Evolutionary conservation across 2,888 invertebrate genomes (phyloP).

Genomic region (Colostygia pectinataria): DNA sequence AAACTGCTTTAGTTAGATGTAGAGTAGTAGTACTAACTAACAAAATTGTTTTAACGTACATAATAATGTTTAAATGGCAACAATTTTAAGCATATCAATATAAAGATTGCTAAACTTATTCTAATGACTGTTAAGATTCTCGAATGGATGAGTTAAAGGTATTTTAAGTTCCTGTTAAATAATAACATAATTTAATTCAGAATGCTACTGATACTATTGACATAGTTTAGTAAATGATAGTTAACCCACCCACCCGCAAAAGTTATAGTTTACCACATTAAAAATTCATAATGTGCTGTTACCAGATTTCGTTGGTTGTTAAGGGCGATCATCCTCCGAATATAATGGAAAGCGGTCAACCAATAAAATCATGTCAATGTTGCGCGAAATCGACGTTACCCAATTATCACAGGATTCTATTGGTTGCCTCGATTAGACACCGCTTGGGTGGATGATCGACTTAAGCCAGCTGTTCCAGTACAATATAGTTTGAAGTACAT

Average conservation of each 20-base stretch:
- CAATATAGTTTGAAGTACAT: too few species aligned
- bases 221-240: constrained; percentile 23
- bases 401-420: too few species aligned
- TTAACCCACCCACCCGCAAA: constrained; percentile 24
- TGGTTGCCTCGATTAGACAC: too few species aligned
- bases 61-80: constrained; percentile 5
- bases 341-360: too few species aligned
- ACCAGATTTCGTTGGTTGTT: too few species aligned
- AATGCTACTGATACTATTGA: constrained; percentile 15
- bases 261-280: background rate
- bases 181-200: constrained; percentile 8
- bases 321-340: too few species aligned
- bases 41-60: constrained; percentile 5
- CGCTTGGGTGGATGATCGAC: too few species aligned
- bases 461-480: too few species aligned
- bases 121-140: constrained; percentile 11
- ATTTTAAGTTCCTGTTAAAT: constrained; percentile 29
- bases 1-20: constrained; percentile 13
- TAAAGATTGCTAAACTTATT: constrained; percentile 8
- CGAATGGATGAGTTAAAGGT: constrained; percentile 15
- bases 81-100: constrained; percentile 14
- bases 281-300: background rate
- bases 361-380: too few species aligned
- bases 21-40: constrained; percentile 14
- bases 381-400: too few species aligned